Base-by-base conservation (phyloP, 2,113 vertebrate genomes). In the Oncorhynchus keta region DNA sequence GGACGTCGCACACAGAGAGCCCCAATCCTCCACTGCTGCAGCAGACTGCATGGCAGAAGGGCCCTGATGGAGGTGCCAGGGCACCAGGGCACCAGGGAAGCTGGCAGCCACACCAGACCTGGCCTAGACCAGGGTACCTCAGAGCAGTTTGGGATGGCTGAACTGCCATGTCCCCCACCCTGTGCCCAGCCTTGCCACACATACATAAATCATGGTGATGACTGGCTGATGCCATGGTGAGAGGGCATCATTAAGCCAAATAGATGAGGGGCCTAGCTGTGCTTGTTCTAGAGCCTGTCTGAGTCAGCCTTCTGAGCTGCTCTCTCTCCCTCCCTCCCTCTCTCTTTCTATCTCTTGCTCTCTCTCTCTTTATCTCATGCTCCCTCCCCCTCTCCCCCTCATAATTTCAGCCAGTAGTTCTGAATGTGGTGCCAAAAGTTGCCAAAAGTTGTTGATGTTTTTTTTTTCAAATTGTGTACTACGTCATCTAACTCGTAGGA, bases 191-290 rank as follows among this genome's bases (percentile, higher is more conserved):
- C 28, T 6, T 35, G 77, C 84, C 82, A 78, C 14, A 45, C 18
- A 20, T 6, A 32, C 79, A 87, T 87, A 81, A 79, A 90, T 90
- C 84, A 89, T 80, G 70, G 64, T 75, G 81, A 85, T 73, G 81
- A 74, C 81, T 83, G 84, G 82, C 81, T 76, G 61, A 83, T 76
- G 80, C 84, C 69, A 78, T 81, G 74, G 84, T 87, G 81, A 84
- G 82, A 28, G 79, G 84, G 83, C 79, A 81, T 78, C 85, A 83
- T 89, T 86, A 90, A 74, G 76, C 81, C 79, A 83, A 88, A 90
- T 84, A 76, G 81, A 91, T 87, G 84, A 76, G 73, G 82, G 82
- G 77, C 51, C 51, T 55, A 55, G 76, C 81, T 61, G 48, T 81
- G 87, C 86, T 86, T 83, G 82, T 84, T 81, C 13, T 35, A 20